These are phyloP conservation scores for Strix aluco DNA, from an alignment of 2,113 vertebrate species.

Conservation along the genomic window DNA sequence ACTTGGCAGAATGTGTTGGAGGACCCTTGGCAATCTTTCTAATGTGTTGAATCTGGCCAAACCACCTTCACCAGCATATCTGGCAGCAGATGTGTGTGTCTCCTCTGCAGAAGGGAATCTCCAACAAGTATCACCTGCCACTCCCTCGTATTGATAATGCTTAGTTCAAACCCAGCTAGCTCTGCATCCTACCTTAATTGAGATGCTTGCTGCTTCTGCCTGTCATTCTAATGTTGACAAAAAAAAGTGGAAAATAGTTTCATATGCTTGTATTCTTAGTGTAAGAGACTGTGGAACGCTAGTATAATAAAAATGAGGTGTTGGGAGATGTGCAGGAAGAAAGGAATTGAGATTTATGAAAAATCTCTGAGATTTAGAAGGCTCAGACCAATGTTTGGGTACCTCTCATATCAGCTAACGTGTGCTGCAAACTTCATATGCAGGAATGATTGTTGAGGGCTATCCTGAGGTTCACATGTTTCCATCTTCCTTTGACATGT, in stretches of 20 bases:
- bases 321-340: background rate
- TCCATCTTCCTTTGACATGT: background rate
- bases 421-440: background rate
- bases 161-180: background rate
- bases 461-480: background rate
- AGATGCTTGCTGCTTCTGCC: background rate
- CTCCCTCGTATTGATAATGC: background rate
- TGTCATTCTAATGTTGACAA: background rate
- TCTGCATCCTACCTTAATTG: background rate
- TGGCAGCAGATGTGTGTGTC: background rate
- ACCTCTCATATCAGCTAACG: background rate
- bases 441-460: background rate
- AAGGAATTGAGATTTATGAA: background rate
- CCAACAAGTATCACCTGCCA: background rate
- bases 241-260: background rate
- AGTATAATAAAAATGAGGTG: background rate
- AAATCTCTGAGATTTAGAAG: background rate
- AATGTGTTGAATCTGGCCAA: background rate
- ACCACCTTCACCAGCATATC: background rate
- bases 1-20: background rate
- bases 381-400: background rate
- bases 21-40: background rate
- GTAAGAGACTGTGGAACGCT: background rate
- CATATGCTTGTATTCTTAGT: background rate
- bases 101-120: background rate